Evolutionary conservation across 1,140 invertebrate genomes (phyloP), one percentile per base, ranked within the genome.

Genomic region (Oryzaephilus surinamensis): DNA sequence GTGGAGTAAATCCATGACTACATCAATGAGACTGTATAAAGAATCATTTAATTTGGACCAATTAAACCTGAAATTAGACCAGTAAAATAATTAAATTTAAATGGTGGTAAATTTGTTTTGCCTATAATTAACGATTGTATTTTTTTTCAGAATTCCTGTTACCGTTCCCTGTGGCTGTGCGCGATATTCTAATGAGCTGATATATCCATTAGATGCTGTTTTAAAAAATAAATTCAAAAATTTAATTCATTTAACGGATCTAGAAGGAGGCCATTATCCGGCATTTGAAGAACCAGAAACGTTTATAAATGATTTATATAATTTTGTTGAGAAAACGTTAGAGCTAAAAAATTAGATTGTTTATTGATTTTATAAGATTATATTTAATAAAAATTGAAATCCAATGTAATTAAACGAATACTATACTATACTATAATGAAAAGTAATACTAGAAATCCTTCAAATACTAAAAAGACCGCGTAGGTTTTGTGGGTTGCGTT

Each of bases 241-340:
- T 53, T 46, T 84, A 4, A 63, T 84, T 4, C 72, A 77, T 31
- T 70, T 71, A 2, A 78, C 69, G 1, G 67, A 80, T 34, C 45
- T 72, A 12, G 64, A 72, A 1, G 87, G 87, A 5, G 90, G 90
- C 2, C 90, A 94, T 63, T 94, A 93, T 58, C 80, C 81, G 3
- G 86, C 84, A 0, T 72, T 91, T 42, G 81, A 94, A 55, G 71
- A 78, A 29, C 88, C 89, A 0, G 51, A 77, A 50, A 49, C 74
- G 8, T 50, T 91, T 1, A 72, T 79, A 3, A 66, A 76, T 4
- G 85, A 91, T 48, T 21, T 58, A 70, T 35, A 41, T 32, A 8
- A 13, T 38, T 46, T 45, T 14, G 38, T 54, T 5, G 42, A 53
- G 6, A 58, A 42, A 30, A n/a, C n/a, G n/a, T n/a, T n/a, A n/a